These are phyloP conservation scores for Apolygus lucorum DNA, from an alignment of 1,140 invertebrate species.

Conservation along the genomic window DNA sequence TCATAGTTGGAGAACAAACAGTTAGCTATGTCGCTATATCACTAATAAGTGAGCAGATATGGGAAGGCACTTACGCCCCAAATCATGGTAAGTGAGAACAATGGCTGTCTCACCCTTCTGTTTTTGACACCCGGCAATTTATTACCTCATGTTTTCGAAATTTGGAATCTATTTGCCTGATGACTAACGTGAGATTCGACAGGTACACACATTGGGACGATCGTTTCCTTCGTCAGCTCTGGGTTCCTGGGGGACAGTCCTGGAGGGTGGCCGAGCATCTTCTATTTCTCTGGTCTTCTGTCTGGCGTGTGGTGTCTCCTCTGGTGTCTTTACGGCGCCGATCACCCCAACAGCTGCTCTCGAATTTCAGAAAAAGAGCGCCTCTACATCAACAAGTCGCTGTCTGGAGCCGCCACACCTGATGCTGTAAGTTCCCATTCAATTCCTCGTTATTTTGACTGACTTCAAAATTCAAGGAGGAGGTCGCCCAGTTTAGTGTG, in stretches of 20 bases:
- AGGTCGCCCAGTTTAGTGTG: no score
- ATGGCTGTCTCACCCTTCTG: neutral
- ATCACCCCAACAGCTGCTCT: conserved; percentile 36
- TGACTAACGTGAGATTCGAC: neutral
- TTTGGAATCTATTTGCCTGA: neutral
- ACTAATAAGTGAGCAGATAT: neutral
- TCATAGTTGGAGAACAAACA: no score
- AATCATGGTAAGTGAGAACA: no score
- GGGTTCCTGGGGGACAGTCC: conserved; percentile 42
- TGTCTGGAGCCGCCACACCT: no score
- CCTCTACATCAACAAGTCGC: conserved; percentile 28
- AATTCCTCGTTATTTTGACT: no score
- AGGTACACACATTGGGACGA: conserved; percentile 40
- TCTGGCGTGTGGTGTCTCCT: conserved; percentile 34
- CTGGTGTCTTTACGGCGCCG: conserved; percentile 35
- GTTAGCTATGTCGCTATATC: neutral
- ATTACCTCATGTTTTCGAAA: neutral
- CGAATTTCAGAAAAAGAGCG: conserved; percentile 24
- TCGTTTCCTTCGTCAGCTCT: conserved; percentile 49
- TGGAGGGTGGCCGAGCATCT: conserved; percentile 28
- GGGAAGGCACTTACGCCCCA: neutral
- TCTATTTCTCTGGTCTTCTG: conserved; percentile 44
- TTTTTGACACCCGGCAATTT: neutral
- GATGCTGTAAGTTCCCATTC: no score
- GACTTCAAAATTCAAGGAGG: no score